phyloP scores from a whole-genome alignment of 64 coral and sea anemone species.

The Actinia tenebrosa region DNA sequence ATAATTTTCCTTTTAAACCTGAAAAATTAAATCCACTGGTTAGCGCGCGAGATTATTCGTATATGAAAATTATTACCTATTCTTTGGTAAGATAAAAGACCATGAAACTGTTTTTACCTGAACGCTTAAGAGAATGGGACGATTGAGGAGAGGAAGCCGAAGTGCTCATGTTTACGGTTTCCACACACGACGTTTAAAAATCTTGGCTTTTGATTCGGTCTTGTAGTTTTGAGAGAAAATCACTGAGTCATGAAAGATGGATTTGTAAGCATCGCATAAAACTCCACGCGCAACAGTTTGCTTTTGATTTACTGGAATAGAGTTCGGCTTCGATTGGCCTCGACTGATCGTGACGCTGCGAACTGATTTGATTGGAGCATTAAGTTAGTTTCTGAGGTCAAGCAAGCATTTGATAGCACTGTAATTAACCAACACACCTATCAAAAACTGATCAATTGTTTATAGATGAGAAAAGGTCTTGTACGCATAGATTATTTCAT shows the following conservation, averaged over 20 bases:
- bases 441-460: neutral
- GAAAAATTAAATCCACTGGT: neutral
- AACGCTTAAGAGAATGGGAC: constrained; percentile 6
- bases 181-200: neutral
- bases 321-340: neutral
- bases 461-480: constrained; percentile 6
- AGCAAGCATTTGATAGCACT: constrained; percentile 1
- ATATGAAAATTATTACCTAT: neutral
- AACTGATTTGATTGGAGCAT: neutral
- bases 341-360: constrained; percentile 2
- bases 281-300: constrained; percentile 9
- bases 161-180: constrained; percentile 8
- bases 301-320: neutral
- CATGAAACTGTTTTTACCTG: neutral
- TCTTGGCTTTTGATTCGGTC: neutral
- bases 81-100: neutral
- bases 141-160: neutral
- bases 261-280: neutral
- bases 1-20: constrained; percentile 51
- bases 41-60: neutral
- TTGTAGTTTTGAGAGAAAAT: neutral
- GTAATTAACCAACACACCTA: constrained; percentile 16
- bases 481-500: neutral
- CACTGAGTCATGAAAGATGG: neutral
- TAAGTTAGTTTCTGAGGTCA: constrained; percentile 7